phyloP scores from a whole-genome alignment of 1,140 invertebrate species.

The Drosophila parabipectinata region DNA sequence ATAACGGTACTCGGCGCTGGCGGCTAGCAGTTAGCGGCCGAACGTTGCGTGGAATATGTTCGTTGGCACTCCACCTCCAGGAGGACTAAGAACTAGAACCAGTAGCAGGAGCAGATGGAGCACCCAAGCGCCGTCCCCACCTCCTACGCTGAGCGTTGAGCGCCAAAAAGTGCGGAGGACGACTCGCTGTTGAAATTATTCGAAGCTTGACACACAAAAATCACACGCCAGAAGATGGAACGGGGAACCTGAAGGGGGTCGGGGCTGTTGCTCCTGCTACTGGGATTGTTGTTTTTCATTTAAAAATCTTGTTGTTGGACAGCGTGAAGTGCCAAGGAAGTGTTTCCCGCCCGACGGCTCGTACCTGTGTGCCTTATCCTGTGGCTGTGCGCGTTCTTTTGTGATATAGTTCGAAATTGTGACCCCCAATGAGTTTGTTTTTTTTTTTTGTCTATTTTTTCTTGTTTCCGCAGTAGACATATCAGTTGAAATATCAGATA shows the following conservation, averaged over 20 bases:
- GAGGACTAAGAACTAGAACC: not conserved
- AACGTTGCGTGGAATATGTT: slow-evolving; percentile 52
- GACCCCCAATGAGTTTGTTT: no score
- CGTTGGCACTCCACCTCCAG: slow-evolving; percentile 38
- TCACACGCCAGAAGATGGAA: not conserved
- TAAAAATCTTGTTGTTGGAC: not conserved
- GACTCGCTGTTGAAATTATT: not conserved
- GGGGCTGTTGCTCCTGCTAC: not conserved
- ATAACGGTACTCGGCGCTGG: slow-evolving; percentile 4
- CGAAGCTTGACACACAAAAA: not conserved
- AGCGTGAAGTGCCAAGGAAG: slow-evolving; percentile 1
- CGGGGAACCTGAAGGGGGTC: not conserved
- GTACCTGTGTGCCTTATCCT: not conserved
- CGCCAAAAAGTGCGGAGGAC: not conserved
- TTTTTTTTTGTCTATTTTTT: slow-evolving; percentile 23
- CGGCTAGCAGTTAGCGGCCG: slow-evolving; percentile 47
- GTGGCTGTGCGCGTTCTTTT: not conserved
- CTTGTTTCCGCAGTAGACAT: slow-evolving; percentile 23
- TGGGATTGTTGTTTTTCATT: slow-evolving; percentile 1
- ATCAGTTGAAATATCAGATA: slow-evolving; percentile 14
- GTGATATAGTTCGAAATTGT: not conserved
- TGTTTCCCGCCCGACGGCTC: not conserved
- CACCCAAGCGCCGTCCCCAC: not conserved
- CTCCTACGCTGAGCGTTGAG: not conserved
- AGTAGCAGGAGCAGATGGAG: slow-evolving; percentile 1